phyloP scores from a whole-genome alignment of 2,888 invertebrate species.

The Pollenia amentaria region DNA sequence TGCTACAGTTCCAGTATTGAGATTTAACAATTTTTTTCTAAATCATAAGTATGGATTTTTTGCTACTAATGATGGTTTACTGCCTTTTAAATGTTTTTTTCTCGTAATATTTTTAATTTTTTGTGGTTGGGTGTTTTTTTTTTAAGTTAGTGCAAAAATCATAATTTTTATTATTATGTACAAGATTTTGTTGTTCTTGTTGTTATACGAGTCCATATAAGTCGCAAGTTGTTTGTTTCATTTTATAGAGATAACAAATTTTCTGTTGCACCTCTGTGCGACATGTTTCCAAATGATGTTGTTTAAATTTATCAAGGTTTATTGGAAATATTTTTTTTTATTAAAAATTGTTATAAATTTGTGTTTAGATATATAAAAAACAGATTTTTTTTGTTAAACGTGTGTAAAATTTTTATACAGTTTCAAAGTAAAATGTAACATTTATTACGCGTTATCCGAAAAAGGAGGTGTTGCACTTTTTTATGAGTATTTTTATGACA shows the following conservation, averaged over 20 bases:
- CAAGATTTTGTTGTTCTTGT: conserved; percentile 32
- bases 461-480: conserved; percentile 40
- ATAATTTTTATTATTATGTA: conserved; percentile 60
- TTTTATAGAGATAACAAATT: conserved; percentile 69
- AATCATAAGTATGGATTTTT: conserved; percentile 51
- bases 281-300: conserved; percentile 64
- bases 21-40: neutral
- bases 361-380: neutral
- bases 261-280: conserved; percentile 64
- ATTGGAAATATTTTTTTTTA: neutral
- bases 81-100: conserved; percentile 56
- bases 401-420: conserved; percentile 41
- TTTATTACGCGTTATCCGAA: conserved; percentile 22
- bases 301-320: conserved; percentile 59
- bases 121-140: conserved; percentile 13
- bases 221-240: conserved; percentile 69
- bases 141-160: conserved; percentile 38
- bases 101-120: neutral
- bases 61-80: conserved; percentile 62
- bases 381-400: conserved; percentile 12
- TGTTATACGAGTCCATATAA: conserved; percentile 61
- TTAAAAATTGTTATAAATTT: conserved; percentile 5
- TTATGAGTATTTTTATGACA: neutral
- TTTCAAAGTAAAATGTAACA: conserved; percentile 26
- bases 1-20: conserved; percentile 30